Conservation (phyloP, 2,797 vertebrate genomes). For the Cyclopterus lumpus region DNA sequence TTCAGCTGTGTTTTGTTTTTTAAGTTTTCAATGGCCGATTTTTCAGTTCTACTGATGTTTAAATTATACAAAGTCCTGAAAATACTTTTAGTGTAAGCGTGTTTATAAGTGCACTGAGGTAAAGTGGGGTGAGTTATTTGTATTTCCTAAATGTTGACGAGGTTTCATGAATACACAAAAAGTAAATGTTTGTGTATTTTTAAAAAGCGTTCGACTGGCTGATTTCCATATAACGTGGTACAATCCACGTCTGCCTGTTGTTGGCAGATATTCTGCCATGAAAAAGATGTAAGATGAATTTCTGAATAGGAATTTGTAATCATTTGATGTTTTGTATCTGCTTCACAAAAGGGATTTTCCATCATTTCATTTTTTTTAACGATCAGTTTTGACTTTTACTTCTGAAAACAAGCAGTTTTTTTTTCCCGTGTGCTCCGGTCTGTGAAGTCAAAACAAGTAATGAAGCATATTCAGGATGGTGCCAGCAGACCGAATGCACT, state of each 20-base stretch:
- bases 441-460: neutral
- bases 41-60: constrained; percentile 16
- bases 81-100: neutral
- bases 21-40: neutral
- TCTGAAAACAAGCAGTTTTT: constrained; percentile 20
- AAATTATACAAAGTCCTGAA: constrained; percentile 3
- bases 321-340: constrained; percentile 17
- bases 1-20: constrained; percentile 16
- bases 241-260: neutral
- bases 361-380: neutral
- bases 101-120: neutral
- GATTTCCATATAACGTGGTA: neutral
- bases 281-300: constrained; percentile 3
- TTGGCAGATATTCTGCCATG: neutral
- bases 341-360: constrained; percentile 11
- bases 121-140: neutral
- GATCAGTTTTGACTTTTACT: neutral
- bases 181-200: neutral
- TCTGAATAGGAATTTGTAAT: neutral
- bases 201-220: neutral
- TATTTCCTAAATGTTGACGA: neutral
- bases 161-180: neutral
- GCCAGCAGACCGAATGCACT: too few species aligned
- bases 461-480: neutral
- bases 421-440: neutral